A percentile compares a stretch with the other conserved stretches of the same genome.
Conservation (phyloP, 1,140 invertebrate genomes). For the Hyles euphorbiae region DNA sequence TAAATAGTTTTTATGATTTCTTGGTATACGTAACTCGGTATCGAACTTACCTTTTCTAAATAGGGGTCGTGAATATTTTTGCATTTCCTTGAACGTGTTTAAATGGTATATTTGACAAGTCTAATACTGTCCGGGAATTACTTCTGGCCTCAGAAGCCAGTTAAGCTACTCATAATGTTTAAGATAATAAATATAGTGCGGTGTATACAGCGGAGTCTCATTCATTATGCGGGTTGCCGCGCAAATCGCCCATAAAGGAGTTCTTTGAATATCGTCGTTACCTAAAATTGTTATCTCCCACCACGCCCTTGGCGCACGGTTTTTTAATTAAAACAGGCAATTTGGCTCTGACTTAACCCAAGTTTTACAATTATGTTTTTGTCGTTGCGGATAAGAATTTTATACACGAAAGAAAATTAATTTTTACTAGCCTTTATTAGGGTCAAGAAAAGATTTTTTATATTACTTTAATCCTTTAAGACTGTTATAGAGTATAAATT, state of each 20-base stretch:
- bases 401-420: constrained; percentile 17
- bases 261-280: constrained; percentile 46
- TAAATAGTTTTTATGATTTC: constrained; percentile 40
- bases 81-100: no score
- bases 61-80: constrained; percentile 12
- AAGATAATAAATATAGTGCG: not conserved
- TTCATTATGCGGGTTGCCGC: constrained; percentile 42
- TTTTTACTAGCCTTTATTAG: constrained; percentile 7
- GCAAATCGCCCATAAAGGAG: constrained; percentile 42
- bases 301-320: constrained; percentile 31
- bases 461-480: no score
- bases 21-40: constrained; percentile 38
- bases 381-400: constrained; percentile 21
- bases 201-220: constrained; percentile 16
- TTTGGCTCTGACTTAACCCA: constrained; percentile 39
- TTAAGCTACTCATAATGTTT: not conserved
- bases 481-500: no score
- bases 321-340: constrained; percentile 51
- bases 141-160: no score
- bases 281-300: constrained; percentile 46
- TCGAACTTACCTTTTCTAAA: constrained; percentile 22
- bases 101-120: no score
- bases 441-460: no score
- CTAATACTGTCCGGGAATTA: no score
- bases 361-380: constrained; percentile 43